Evolutionary conservation across 1,140 invertebrate species (phyloP).

Genomic region (Anadara kagoshimensis): DNA sequence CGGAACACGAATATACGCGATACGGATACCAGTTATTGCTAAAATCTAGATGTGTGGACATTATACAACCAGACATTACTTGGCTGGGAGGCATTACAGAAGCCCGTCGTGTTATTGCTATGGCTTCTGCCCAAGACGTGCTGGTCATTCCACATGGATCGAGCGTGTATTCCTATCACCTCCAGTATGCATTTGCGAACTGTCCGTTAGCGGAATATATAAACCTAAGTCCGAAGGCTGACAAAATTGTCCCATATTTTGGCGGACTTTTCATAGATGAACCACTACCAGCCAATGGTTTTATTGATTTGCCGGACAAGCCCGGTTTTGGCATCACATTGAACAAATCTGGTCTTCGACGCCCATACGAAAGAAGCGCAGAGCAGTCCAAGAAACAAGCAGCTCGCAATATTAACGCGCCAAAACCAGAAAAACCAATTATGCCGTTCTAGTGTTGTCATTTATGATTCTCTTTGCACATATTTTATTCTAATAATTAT

Average conservation of each 20-base stretch:
- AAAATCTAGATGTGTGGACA: conserved; percentile 63
- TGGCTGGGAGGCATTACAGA: conserved; percentile 69
- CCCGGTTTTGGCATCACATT: conserved; percentile 69
- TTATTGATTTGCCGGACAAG: conserved; percentile 65
- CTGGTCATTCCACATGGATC: conserved; percentile 68
- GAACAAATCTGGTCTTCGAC: conserved; percentile 50
- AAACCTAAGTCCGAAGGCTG: conserved; percentile 63
- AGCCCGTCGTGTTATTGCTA: conserved; percentile 61
- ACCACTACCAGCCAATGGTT: conserved; percentile 63
- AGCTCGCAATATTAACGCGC: conserved; percentile 51
- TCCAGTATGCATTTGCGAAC: conserved; percentile 68
- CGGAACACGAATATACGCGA: conserved; percentile 68
- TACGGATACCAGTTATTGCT: conserved; percentile 66
- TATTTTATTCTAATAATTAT: too few species aligned
- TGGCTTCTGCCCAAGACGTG: conserved; percentile 64
- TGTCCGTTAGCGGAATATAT: conserved; percentile 69
- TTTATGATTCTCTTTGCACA: too few species aligned
- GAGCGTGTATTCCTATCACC: conserved; percentile 69
- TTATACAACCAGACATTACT: conserved; percentile 69
- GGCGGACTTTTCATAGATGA: conserved; percentile 68
- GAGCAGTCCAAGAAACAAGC: conserved; percentile 59
- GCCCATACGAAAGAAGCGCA: conserved; percentile 57
- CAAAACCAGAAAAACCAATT: conserved; percentile 44
- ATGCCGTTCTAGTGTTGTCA: conserved; percentile 67
- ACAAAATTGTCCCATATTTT: conserved; percentile 65